Evolutionary conservation across 2,113 vertebrate genomes (phyloP).

Genomic region (Ahaetulla prasina): DNA sequence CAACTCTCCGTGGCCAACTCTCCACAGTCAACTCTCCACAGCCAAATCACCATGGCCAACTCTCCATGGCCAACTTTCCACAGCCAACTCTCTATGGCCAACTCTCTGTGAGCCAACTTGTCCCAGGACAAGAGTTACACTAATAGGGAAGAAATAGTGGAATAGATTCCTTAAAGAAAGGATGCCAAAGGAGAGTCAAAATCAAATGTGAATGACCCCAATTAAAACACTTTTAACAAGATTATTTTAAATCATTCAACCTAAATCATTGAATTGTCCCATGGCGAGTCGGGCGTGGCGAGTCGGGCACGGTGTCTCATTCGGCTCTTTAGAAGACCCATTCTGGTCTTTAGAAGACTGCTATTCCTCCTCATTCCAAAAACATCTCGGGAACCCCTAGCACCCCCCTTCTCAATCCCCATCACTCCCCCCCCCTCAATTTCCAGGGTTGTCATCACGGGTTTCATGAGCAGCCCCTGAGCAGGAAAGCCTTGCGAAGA

Average conservation of each 20-base stretch:
- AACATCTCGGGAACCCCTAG: background rate
- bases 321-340: too few species aligned
- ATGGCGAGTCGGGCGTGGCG: background rate
- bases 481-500: background rate
- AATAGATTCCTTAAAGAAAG: background rate
- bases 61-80: too few species aligned
- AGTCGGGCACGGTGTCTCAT: background rate
- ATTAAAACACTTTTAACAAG: background rate
- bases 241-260: background rate
- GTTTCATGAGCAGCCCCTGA: background rate
- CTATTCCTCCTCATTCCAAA: background rate
- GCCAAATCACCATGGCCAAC: too few species aligned
- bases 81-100: too few species aligned
- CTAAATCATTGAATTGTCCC: background rate
- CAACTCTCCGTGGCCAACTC: too few species aligned
- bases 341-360: background rate
- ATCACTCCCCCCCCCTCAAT: background rate
- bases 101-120: background rate
- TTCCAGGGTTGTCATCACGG: background rate
- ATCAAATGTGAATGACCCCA: background rate
- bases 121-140: background rate
- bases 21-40: rapidly evolving
- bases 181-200: background rate
- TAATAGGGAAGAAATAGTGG: background rate
- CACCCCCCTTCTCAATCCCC: background rate